Evolutionary conservation across 2,113 vertebrate genomes (phyloP).

Genomic region (Cephalopterus ornatus): DNA sequence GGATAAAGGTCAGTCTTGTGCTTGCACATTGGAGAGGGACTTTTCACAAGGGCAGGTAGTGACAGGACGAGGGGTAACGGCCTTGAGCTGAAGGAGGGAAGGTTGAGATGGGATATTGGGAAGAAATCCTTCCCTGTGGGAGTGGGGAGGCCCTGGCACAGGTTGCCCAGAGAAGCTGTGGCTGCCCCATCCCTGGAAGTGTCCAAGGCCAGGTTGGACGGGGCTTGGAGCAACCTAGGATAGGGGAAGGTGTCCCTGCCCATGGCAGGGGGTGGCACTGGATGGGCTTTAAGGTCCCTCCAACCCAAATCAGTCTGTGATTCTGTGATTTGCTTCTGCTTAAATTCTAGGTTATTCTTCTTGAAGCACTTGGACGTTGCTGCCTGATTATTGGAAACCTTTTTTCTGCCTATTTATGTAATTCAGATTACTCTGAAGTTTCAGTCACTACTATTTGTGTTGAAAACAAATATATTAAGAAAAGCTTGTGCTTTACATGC

Average conservation of each 20-base stretch:
- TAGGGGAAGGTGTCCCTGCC: neutral
- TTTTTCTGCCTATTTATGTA: neutral
- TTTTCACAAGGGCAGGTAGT: neutral
- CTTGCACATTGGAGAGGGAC: neutral
- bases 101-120: neutral
- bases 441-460: neutral
- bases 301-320: neutral
- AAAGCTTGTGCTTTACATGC: neutral
- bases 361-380: neutral
- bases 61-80: neutral
- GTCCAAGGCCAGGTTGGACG: neutral
- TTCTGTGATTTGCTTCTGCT: neutral
- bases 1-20: neutral
- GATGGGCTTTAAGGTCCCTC: neutral
- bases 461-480: neutral
- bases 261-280: neutral
- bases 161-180: neutral
- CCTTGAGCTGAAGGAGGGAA: neutral
- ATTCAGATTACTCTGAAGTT: neutral
- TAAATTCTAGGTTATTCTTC: neutral
- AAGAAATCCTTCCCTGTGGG: neutral
- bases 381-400: neutral
- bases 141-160: neutral
- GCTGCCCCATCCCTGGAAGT: neutral
- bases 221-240: neutral